These are phyloP conservation scores for Planiliza haematocheilus DNA, from an alignment of 2,113 vertebrate genomes.

Conservation along the genomic window DNA sequence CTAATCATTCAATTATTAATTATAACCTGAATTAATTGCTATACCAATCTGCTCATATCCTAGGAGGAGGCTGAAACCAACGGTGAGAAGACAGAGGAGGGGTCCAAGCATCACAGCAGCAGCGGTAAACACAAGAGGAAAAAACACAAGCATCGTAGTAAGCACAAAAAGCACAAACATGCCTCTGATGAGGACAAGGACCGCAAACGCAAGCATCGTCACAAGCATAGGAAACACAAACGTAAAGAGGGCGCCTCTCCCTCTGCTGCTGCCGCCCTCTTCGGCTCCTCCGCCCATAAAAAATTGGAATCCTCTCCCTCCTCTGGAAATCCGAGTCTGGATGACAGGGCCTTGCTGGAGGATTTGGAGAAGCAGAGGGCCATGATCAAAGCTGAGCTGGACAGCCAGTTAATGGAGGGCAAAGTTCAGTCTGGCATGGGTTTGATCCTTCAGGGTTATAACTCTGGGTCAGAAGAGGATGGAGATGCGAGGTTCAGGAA, in stretches of 20 bases:
- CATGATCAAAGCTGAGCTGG: conserved; percentile 98
- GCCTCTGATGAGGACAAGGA: conserved; percentile 94
- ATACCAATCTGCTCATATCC: background rate
- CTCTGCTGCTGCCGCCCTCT: conserved; percentile 43
- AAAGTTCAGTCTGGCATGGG: conserved; percentile 99
- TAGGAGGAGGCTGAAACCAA: conserved; percentile 85
- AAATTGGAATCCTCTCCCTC: conserved; percentile 89
- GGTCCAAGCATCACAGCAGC: conserved; percentile 86
- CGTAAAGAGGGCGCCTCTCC: conserved; percentile 87
- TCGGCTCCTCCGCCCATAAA: conserved; percentile 72
- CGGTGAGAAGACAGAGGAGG: conserved; percentile 87
- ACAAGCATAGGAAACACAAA: conserved; percentile 98
- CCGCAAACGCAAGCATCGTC: conserved; percentile 94
- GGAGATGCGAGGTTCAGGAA: conserved; percentile 92
- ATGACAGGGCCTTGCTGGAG: conserved; percentile 95
- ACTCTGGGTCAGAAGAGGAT: conserved; percentile 97
- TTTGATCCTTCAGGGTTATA: conserved; percentile 97
- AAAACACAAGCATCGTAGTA: conserved; percentile 98
- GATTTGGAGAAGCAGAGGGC: conserved; percentile 98
- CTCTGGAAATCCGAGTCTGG: conserved; percentile 93
- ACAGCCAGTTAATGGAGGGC: conserved; percentile 98
- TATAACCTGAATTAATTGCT: background rate
- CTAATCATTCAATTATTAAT: too few species aligned
- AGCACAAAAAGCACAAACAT: conserved; percentile 99
- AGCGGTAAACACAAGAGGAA: conserved; percentile 96